phyloP scores from a whole-genome alignment of 2,888 invertebrate genomes.

The Hoplodrina blanda region DNA sequence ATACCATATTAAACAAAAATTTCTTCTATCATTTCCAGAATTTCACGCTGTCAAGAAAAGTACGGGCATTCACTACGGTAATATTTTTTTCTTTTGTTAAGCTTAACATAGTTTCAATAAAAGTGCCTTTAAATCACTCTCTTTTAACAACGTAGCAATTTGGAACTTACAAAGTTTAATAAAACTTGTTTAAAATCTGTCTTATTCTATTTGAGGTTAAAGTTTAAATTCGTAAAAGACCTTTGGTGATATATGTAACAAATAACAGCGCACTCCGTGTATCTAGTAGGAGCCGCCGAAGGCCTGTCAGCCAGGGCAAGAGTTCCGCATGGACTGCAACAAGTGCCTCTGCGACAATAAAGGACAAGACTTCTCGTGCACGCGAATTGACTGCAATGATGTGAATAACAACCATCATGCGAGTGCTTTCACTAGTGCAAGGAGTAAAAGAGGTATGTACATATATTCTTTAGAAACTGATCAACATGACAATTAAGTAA shows the following conservation, averaged over 20 bases:
- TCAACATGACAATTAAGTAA: too few relatives aligned
- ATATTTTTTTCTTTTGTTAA: conserved; percentile 54
- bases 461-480: too few relatives aligned
- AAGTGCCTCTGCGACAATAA: conserved; percentile 85
- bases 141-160: not conserved
- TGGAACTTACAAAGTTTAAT: too few relatives aligned
- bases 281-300: conserved; percentile 79
- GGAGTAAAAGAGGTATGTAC: conserved; percentile 81
- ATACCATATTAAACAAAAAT: not conserved
- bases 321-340: conserved; percentile 88
- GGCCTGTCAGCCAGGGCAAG: conserved; percentile 82
- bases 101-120: not conserved
- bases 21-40: conserved; percentile 71
- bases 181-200: too few relatives aligned
- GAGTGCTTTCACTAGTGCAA: conserved; percentile 57
- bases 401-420: conserved; percentile 74
- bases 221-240: not conserved
- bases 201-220: not conserved
- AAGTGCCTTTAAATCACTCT: not conserved
- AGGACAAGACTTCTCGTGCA: conserved; percentile 86
- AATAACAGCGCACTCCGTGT: conserved; percentile 67
- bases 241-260: conserved; percentile 13
- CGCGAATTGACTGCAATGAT: conserved; percentile 84
- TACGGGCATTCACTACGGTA: conserved; percentile 77
- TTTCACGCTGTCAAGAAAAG: conserved; percentile 69